Conservation (phyloP, 2,797 vertebrate genomes). For the Etheostoma perlongum region DNA sequence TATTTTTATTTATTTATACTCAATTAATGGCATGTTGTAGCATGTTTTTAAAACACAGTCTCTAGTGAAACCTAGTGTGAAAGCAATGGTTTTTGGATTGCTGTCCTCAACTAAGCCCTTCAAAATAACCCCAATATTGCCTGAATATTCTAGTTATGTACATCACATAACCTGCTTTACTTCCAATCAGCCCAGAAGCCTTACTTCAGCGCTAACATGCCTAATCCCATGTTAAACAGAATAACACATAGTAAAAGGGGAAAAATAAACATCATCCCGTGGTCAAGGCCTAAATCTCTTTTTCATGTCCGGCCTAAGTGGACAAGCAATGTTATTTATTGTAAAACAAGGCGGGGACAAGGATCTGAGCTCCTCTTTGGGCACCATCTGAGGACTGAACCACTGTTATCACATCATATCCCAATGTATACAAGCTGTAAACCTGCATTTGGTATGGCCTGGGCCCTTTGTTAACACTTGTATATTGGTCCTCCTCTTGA, state of each 20-base stretch:
- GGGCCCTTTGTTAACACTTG: constrained; percentile 84
- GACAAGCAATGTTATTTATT: constrained; percentile 86
- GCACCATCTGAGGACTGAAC: constrained; percentile 75
- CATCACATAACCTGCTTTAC: constrained; percentile 79
- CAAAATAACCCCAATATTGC: constrained; percentile 82
- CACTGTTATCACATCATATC: constrained; percentile 79
- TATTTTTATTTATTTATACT: neutral
- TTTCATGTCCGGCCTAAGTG: constrained; percentile 82
- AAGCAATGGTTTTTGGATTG: constrained; percentile 33
- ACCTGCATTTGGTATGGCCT: constrained; percentile 63
- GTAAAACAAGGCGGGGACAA: constrained; percentile 82
- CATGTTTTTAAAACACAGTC: constrained; percentile 27
- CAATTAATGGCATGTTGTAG: neutral
- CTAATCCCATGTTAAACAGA: constrained; percentile 84
- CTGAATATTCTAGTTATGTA: constrained; percentile 78
- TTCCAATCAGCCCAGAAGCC: constrained; percentile 80
- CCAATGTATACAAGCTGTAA: constrained; percentile 85
- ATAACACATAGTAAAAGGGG: constrained; percentile 76
- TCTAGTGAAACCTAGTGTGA: constrained; percentile 32
- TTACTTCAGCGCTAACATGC: constrained; percentile 72
- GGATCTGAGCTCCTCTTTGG: constrained; percentile 78
- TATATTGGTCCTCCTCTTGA: constrained; percentile 68
- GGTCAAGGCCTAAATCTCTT: constrained; percentile 81
- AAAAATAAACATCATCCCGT: constrained; percentile 77
- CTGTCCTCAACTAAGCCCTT: constrained; percentile 66